Evolutionary conservation across 1,140 invertebrate species (phyloP), one percentile per base, ranked within the genome.

Genomic region (Halictus rubicundus): DNA sequence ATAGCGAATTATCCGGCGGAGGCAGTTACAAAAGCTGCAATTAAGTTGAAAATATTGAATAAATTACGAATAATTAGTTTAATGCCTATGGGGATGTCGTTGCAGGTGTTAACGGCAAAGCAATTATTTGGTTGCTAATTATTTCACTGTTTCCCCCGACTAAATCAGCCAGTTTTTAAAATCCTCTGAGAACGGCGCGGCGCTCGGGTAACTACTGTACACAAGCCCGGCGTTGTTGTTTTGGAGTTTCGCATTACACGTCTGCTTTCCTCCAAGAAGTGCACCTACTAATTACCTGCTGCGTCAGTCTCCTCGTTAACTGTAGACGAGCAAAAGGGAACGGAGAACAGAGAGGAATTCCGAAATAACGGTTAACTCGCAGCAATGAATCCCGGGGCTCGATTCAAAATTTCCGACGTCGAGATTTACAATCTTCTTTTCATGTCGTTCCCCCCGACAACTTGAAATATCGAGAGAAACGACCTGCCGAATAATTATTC

Each of bases 251-350:
- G 66, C 63, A 70, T 85, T 85, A 82, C 84, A 71, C 79, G 84
- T 85, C 83, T 85, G 83, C 70, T 85, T 85, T 82, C 74, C 79
- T 85, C 79, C 69, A 81, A 85, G 84, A 80, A 84, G 84, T 81
- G 79, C 72, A 85, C 74, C 79, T 85, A 85, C 83, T 85, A 85
- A 85, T 85, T 85, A 85, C 61, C 80, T 70, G 64, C 69, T 61
- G 82, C 79, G 86, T 87, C 86, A 86, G 84, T 84, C 84, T 86
- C 74, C 84, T 86, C 84, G 80, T 87, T 87, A 87, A 80, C 74
- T 64, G 74, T 73, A 70, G 83, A 82, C 42, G 76, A 74, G 71
- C 81, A 73, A 80, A n/a, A 75, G 64, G 27, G 66, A 64, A 37
- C 42, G 27, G 16, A 19, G 65, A 76, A 70, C 64, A 39, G 49